These are phyloP conservation scores for Polietes domitor DNA, from an alignment of 2,888 invertebrate genomes.

Conservation along the genomic window DNA sequence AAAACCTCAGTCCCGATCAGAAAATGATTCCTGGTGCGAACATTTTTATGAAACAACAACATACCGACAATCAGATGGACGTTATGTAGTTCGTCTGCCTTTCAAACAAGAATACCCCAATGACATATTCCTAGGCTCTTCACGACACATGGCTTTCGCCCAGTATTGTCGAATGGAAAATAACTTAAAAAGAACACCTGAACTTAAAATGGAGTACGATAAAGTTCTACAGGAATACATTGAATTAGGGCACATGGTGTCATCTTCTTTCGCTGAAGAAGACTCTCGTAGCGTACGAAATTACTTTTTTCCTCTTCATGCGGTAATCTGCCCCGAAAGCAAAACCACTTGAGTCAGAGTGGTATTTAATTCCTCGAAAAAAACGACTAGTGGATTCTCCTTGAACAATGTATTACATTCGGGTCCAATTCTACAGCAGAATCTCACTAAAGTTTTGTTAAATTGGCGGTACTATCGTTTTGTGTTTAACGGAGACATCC, in stretches of 20 bases:
- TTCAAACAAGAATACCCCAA: neutral
- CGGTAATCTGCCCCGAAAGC: constrained; percentile 28
- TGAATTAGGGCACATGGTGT: constrained; percentile 22
- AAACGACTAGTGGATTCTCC: neutral
- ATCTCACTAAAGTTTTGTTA: constrained; percentile 15
- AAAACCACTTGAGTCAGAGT: constrained; percentile 21
- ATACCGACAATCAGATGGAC: neutral
- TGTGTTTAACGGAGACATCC: constrained; percentile 40
- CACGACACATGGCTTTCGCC: neutral
- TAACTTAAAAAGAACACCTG: neutral
- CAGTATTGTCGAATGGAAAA: constrained; percentile 1
- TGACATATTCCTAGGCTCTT: neutral
- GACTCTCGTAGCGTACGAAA: neutral
- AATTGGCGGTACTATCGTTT: constrained; percentile 35
- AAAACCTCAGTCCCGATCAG: neutral
- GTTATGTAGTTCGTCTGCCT: neutral
- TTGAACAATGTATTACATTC: constrained; percentile 2
- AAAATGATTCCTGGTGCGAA: neutral
- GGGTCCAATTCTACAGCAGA: constrained; percentile 10
- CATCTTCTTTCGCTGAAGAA: neutral
- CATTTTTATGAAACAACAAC: neutral
- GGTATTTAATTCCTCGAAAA: constrained; percentile 28
- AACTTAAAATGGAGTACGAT: neutral
- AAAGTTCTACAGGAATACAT: constrained; percentile 14
- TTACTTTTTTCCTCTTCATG: constrained; percentile 37